Conservation (phyloP, 2,797 vertebrate genomes). For the Cottoperca gobio region DNA sequence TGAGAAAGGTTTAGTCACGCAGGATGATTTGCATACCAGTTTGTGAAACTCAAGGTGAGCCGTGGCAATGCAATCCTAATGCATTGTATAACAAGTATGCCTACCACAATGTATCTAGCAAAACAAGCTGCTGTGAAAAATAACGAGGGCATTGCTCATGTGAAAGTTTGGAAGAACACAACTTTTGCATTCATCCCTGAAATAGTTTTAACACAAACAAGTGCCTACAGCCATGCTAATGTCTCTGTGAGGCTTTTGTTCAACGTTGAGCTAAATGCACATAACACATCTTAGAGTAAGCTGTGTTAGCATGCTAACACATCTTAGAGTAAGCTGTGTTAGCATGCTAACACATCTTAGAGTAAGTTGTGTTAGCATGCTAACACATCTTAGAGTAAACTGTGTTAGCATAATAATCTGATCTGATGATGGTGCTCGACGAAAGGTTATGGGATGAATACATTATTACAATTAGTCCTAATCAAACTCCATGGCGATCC, state of each 20-base stretch:
- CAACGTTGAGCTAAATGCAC: background rate
- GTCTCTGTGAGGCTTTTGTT: background rate
- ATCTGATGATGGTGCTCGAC: background rate
- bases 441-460: background rate
- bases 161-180: background rate
- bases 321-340: background rate
- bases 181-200: background rate
- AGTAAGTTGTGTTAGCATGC: background rate
- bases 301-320: background rate
- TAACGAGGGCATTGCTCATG: background rate
- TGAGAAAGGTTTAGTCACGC: conserved; percentile 31
- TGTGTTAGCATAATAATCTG: too few relatives aligned
- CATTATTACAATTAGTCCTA: background rate
- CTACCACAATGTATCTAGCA: background rate
- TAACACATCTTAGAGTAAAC: too few relatives aligned
- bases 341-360: background rate
- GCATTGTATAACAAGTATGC: background rate
- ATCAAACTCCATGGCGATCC: background rate
- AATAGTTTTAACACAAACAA: background rate
- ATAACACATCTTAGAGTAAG: background rate
- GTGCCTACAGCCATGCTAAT: background rate
- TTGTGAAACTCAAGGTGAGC: conserved; percentile 26
- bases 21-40: conserved; percentile 34
- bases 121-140: conserved; percentile 14
- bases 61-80: conserved; percentile 6